Evolutionary conservation across 35 echinoderm and acorn worm species (phyloP).

Genomic region (Nesometra sesokonis): DNA sequence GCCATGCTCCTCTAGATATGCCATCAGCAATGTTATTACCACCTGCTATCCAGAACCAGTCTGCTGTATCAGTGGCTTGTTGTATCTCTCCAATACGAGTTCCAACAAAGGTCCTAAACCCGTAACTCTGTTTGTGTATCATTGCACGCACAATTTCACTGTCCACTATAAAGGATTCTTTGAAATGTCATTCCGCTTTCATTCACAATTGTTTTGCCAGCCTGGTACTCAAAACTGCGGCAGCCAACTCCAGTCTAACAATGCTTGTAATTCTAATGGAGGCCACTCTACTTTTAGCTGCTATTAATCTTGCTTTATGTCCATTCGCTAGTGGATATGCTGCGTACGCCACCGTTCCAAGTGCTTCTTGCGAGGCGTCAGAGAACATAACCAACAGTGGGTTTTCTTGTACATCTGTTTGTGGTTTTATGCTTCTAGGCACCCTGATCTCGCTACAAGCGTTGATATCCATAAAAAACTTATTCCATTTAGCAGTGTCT

Average conservation of each 20-base stretch:
- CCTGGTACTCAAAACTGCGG: no score
- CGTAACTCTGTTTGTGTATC: slow-evolving; percentile 52
- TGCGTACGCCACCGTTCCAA: slow-evolving; percentile 25
- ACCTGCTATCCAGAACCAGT: slow-evolving; percentile 40
- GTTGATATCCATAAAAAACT: slow-evolving; percentile 22
- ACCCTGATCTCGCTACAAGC: not conserved
- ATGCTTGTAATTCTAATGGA: no score
- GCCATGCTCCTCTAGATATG: slow-evolving; percentile 17
- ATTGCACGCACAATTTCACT: slow-evolving; percentile 44
- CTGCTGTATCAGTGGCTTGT: slow-evolving; percentile 7
- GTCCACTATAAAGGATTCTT: slow-evolving; percentile 40
- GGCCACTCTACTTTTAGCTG: no score
- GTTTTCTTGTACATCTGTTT: not conserved
- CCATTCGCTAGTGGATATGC: not conserved
- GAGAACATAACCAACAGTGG: slow-evolving; percentile 24
- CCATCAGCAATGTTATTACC: slow-evolving; percentile 24
- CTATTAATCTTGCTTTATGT: no score
- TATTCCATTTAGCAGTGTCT: not conserved
- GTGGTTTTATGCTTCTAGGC: slow-evolving; percentile 25
- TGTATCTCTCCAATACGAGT: slow-evolving; percentile 46
- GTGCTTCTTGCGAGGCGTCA: slow-evolving; percentile 44
- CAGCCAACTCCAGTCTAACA: no score
- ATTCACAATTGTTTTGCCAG: slow-evolving; percentile 3
- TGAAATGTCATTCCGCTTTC: slow-evolving; percentile 15
- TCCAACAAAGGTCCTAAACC: slow-evolving; percentile 46